Conservation (phyloP, 2,113 vertebrate genomes). For the Hirundichthys speculiger region DNA sequence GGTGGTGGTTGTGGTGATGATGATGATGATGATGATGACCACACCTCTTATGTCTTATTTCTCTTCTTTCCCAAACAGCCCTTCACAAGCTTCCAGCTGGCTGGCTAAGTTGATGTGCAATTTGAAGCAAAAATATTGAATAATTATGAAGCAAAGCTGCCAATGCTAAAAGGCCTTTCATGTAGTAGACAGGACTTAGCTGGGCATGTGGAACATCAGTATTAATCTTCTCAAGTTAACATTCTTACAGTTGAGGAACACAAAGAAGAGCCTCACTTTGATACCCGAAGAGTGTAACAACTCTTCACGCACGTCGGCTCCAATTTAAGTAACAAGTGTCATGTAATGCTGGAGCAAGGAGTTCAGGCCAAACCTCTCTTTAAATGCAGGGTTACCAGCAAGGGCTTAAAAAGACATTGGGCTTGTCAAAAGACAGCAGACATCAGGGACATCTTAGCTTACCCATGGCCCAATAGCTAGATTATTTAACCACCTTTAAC, state of each 20-base stretch:
- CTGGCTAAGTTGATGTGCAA: conserved; percentile 46
- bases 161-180: conserved; percentile 22
- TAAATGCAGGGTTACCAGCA: conserved; percentile 36
- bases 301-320: conserved; percentile 20
- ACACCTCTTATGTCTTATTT: conserved; percentile 64
- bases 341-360: conserved; percentile 29
- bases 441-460: conserved; percentile 57
- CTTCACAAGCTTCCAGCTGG: conserved; percentile 55
- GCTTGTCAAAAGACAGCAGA: conserved; percentile 44
- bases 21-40: conserved; percentile 45
- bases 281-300: conserved; percentile 25
- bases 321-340: conserved; percentile 44
- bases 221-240: conserved; percentile 37
- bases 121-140: conserved; percentile 40
- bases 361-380: conserved; percentile 46
- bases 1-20: conserved; percentile 20
- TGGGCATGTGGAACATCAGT: conserved; percentile 24
- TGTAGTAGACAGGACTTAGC: conserved; percentile 7
- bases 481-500: conserved; percentile 52
- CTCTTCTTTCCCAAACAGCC: conserved; percentile 40
- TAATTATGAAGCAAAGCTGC: conserved; percentile 46
- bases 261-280: conserved; percentile 16
- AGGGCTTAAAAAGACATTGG: conserved; percentile 40
- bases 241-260: conserved; percentile 9
- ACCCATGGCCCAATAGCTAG: conserved; percentile 46